Conservation (phyloP, 2,888 invertebrate genomes). For the Dermolepida albohirtum region DNA sequence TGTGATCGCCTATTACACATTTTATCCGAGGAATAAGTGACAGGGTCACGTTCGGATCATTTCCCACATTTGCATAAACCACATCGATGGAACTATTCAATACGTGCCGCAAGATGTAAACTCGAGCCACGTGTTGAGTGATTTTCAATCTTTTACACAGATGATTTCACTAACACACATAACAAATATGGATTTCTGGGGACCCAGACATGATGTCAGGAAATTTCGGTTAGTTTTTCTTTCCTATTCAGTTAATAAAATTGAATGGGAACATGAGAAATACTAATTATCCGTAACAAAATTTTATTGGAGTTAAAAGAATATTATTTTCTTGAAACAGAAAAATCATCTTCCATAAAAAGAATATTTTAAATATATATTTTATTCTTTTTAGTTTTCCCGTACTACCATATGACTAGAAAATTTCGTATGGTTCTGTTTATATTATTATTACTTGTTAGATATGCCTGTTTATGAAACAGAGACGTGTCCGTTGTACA, state of each 20-base stretch:
- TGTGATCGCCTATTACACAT: no score
- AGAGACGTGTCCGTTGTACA: no score
- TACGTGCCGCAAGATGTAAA: background rate
- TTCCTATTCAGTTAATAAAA: background rate
- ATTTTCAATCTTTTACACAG: slow-evolving; percentile 32
- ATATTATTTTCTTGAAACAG: no score
- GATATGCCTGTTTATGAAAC: no score
- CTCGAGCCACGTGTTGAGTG: slow-evolving; percentile 22
- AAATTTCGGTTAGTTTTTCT: background rate
- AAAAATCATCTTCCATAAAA: no score
- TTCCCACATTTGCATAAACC: slow-evolving; percentile 5
- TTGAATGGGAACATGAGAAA: background rate
- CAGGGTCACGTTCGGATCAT: slow-evolving; percentile 6
- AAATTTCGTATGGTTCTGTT: no score
- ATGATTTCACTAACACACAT: slow-evolving; percentile 8
- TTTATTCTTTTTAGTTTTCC: no score
- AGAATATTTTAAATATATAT: no score
- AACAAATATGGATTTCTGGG: background rate
- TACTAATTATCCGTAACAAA: background rate
- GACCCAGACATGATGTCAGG: no score
- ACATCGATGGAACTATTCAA: background rate
- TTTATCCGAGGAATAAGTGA: background rate
- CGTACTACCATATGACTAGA: no score
- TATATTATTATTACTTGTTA: no score
- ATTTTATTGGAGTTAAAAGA: no score